Evolutionary conservation across 2,113 vertebrate genomes (phyloP).

Genomic region (Orycteropus afer): DNA sequence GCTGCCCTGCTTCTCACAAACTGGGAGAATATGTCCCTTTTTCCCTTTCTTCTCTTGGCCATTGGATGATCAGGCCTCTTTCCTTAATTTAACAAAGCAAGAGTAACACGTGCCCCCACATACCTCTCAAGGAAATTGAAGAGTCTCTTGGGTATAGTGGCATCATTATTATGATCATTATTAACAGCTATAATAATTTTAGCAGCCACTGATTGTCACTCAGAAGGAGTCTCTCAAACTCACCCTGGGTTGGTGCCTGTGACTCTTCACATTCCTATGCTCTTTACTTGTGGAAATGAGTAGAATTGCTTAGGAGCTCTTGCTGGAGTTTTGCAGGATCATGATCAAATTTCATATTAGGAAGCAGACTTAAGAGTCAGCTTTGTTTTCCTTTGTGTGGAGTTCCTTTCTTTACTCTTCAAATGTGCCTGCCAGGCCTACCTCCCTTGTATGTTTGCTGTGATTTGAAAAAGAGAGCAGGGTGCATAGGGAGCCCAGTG

Average conservation of each 20-base stretch:
- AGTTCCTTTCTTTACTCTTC: background rate
- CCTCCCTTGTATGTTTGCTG: background rate
- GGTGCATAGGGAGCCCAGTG: background rate
- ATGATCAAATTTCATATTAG: background rate
- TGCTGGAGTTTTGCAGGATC: background rate
- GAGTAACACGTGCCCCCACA: background rate
- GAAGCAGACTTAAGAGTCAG: background rate
- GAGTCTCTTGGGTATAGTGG: background rate
- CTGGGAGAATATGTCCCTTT: background rate
- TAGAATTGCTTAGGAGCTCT: background rate
- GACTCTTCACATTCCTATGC: fast-evolving
- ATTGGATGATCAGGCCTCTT: background rate
- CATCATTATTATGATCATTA: background rate
- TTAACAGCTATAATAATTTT: background rate
- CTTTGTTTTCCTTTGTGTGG: background rate
- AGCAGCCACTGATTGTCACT: background rate
- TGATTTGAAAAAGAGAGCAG: background rate
- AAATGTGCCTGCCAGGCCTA: background rate
- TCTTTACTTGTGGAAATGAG: background rate
- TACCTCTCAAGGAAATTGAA: background rate
- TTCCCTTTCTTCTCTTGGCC: background rate
- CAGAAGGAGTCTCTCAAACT: background rate
- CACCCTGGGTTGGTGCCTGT: background rate
- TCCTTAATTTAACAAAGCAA: background rate
- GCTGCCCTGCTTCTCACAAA: background rate